Conservation (phyloP, 2,888 invertebrate species). For the Drymonia ruficornis region DNA sequence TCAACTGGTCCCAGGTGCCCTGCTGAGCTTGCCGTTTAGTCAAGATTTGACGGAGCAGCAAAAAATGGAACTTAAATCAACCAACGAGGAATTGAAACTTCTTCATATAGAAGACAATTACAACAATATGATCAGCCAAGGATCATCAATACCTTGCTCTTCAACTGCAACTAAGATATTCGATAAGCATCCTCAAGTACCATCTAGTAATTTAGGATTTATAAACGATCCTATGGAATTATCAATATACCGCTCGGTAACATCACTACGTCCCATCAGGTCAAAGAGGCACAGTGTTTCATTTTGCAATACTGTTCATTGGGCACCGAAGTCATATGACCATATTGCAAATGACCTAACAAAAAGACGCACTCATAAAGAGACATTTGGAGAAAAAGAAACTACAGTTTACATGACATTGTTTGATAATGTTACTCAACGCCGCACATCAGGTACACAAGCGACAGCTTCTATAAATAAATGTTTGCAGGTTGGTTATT, state of each 20-base stretch:
- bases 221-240: conserved; percentile 22
- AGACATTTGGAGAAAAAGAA: conserved; percentile 51
- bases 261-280: conserved; percentile 35
- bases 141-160: conserved; percentile 23
- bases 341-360: conserved; percentile 16
- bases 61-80: conserved; percentile 40
- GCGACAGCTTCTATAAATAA: conserved; percentile 78
- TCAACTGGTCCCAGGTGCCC: conserved; percentile 70
- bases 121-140: conserved; percentile 19
- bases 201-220: conserved; percentile 23
- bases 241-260: conserved; percentile 26
- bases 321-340: conserved; percentile 31
- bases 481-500: conserved; percentile 63
- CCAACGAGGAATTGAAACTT: conserved; percentile 28
- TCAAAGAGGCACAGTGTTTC: conserved; percentile 45
- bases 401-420: conserved; percentile 68
- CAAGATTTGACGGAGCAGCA: conserved; percentile 59
- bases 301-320: conserved; percentile 44
- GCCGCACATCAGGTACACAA: conserved; percentile 63
- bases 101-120: conserved; percentile 27
- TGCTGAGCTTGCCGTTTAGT: conserved; percentile 57
- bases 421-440: conserved; percentile 46
- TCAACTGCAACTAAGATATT: conserved; percentile 24
- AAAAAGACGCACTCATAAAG: conserved; percentile 15
- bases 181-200: conserved; percentile 31